phyloP scores from a whole-genome alignment of 2,888 invertebrate species.

The Seira ritae region DNA sequence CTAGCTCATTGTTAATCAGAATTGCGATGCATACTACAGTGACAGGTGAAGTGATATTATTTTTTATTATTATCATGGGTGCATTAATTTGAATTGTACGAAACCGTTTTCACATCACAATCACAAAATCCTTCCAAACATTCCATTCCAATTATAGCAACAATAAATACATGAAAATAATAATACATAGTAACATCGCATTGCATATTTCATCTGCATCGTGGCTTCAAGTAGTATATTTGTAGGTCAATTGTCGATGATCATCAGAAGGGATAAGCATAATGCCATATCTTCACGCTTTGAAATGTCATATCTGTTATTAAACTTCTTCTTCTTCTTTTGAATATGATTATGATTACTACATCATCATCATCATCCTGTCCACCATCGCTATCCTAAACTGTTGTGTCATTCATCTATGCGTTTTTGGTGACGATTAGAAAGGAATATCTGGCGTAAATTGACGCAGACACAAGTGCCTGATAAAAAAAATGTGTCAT shows the following conservation, averaged over 20 bases:
- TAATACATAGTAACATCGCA: background rate
- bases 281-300: slow-evolving; percentile 31
- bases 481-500: slow-evolving; percentile 2
- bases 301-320: slow-evolving; percentile 36
- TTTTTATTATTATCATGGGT: too few species aligned
- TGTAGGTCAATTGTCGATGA: slow-evolving; percentile 45
- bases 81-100: too few species aligned
- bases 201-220: too few species aligned
- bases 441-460: background rate
- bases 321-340: too few species aligned
- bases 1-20: too few species aligned
- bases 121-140: too few species aligned
- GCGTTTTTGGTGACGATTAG: slow-evolving; percentile 14
- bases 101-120: too few species aligned
- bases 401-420: slow-evolving; percentile 11
- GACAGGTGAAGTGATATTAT: too few species aligned
- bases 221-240: too few species aligned
- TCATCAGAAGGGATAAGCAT: slow-evolving; percentile 22
- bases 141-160: background rate
- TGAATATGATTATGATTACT: slow-evolving; percentile 16
- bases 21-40: too few species aligned
- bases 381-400: too few species aligned
- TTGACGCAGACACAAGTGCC: background rate
- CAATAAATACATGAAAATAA: background rate
- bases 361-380: too few species aligned